Evolutionary conservation across 2,888 invertebrate species (phyloP).

Genomic region (Cephus spinipes): DNA sequence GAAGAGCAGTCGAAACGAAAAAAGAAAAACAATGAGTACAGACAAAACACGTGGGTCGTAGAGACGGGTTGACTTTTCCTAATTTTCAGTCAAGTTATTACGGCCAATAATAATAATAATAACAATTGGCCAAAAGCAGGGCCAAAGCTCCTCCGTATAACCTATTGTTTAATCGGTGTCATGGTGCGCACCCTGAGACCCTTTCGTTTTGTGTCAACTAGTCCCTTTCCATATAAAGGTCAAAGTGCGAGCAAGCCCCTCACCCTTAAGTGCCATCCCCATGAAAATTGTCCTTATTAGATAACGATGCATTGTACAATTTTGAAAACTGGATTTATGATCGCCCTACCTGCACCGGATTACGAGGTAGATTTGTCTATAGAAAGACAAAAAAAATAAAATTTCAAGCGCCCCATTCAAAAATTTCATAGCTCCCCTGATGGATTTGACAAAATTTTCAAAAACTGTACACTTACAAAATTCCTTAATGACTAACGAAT

Average conservation of each 20-base stretch:
- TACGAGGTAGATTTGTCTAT: neutral
- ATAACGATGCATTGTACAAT: constrained; percentile 22
- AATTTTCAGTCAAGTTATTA: constrained; percentile 21
- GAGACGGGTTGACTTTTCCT: constrained; percentile 11
- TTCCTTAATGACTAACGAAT: neutral
- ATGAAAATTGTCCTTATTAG: constrained; percentile 29
- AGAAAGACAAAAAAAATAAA: neutral
- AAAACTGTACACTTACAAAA: neutral
- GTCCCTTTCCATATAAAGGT: neutral
- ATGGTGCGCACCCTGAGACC: constrained; percentile 19
- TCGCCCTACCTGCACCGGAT: neutral
- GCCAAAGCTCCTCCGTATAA: neutral
- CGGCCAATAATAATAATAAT: constrained; percentile 25
- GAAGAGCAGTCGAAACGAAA: neutral
- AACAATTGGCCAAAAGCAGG: constrained; percentile 11
- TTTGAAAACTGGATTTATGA: constrained; percentile 1
- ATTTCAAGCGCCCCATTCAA: neutral
- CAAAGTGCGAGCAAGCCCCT: neutral
- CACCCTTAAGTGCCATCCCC: neutral
- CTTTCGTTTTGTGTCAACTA: constrained; percentile 26
- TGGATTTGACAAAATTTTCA: neutral
- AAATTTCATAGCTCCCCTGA: neutral
- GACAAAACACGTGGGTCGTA: neutral
- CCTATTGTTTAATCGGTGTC: constrained; percentile 9
- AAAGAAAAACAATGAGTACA: neutral